Base-by-base conservation (phyloP, 2,797 vertebrate species). In the Cirrhinus molitorella region DNA sequence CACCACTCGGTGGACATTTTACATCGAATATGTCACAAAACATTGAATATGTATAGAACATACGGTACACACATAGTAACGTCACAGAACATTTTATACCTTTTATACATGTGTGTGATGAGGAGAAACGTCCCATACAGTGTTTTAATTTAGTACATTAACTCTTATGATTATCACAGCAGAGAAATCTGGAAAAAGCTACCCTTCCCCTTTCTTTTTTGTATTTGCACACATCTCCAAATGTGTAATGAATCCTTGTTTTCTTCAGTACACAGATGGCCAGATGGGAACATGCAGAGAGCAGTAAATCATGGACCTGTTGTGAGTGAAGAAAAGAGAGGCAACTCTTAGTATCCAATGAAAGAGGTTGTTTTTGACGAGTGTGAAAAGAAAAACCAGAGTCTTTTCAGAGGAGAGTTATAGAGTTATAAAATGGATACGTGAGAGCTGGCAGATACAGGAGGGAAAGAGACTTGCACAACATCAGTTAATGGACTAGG, bases 171-270 rank as follows among this genome's bases (percentile, higher is more conserved):
- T 89, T 75, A 85, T 84, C 85, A 87, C 75, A 77, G 65, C 31
- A 82, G 86, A 86, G 63, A 79, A 59, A 70, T 87, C 80, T 83
- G 71, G 65, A 72, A 71, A 55, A 57, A 84, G 25, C 19, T 57
- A 45, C 12, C 12, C 12, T 12, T 57, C 1, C 8, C n/a, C 8
- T n/a, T 55, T 7, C 13, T 61, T 61, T 7, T 59, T 51, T 51
- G 16, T 37, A 65, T 77, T 77, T 80, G 12, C 28, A 68, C 13
- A 25, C 12, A 85, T 73, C 72, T 87, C 43, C 79, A 80, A 74
- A 66, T 73, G 51, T 79, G 55, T 53, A 83, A 85, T 74, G 55
- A 85, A 73, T 86, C 40, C 70, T 81, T 75, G 65, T 86, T 85
- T 81, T 63, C 59, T 8, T 4, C 23, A 79, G 68, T 63, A 79